These are phyloP conservation scores for Leptinotarsa tumamoca DNA, from an alignment of 2,888 invertebrate genomes.

Conservation along the genomic window DNA sequence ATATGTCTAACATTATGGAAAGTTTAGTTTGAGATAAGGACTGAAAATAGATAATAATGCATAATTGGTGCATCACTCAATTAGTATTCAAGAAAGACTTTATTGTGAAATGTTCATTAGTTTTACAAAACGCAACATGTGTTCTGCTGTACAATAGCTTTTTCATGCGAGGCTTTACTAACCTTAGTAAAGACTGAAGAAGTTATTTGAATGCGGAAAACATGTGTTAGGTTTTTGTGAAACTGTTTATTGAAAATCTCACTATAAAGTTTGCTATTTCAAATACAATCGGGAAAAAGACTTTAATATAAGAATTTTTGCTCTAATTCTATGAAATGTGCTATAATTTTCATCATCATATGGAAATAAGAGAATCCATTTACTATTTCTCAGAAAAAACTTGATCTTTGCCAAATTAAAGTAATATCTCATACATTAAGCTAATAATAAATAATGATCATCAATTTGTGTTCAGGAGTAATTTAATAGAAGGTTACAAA, in stretches of 20 bases:
- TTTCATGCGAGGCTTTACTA: too few relatives aligned
- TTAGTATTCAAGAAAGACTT: too few relatives aligned
- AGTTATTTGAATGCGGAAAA: too few relatives aligned
- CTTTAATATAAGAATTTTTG: constrained; percentile 1
- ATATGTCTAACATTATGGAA: not conserved
- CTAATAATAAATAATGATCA: not conserved
- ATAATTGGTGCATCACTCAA: too few relatives aligned
- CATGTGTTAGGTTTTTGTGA: too few relatives aligned
- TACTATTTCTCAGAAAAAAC: not conserved
- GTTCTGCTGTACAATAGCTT: too few relatives aligned
- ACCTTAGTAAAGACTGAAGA: too few relatives aligned
- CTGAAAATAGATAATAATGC: not conserved
- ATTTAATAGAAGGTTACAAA: not conserved
- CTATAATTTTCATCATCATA: not conserved
- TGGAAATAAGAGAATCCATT: not conserved
- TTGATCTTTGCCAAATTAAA: constrained; percentile 2
- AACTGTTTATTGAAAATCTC: too few relatives aligned
- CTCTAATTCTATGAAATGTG: not conserved
- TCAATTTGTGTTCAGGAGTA: not conserved
- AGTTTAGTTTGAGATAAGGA: not conserved
- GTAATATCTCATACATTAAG: not conserved
- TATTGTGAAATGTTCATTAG: too few relatives aligned
- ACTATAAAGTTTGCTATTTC: not conserved
- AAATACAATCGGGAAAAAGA: not conserved
- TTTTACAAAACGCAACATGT: too few relatives aligned